Evolutionary conservation across 1,140 invertebrate species (phyloP), one percentile per base, ranked within the genome.

Genomic region (Holotrichia oblita): DNA sequence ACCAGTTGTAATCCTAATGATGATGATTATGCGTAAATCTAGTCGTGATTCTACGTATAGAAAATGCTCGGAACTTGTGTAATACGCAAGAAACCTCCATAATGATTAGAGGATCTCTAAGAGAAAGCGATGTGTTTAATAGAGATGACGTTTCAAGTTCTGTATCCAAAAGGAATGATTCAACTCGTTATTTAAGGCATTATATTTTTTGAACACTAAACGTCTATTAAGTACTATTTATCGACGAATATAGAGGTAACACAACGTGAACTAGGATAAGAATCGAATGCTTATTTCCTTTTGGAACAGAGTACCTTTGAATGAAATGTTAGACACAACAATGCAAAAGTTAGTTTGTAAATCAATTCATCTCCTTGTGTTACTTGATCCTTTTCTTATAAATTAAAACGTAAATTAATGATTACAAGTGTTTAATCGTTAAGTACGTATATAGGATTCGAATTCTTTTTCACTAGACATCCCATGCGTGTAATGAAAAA

Each of bases 401-500:
- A 69, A 24, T 34, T 69, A 69, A 69, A 48, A 48, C 44, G 44
- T 48, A 48, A 48, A 48, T 61, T 61, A 69, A 69, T 69, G 61
- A 27, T 69, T 69, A 69, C 27, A 42, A 55, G 17, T n/a, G 44
- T 41, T 27, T 76, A 76, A 42, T 12, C 42, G 24, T 34, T 76
- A 48, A 76, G 44, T 55, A 76, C 9, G 24, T 48, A 48, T 40
- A 74, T 34, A 24, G 14, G 80, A 82, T 83, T 81, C 77, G 40
- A 80, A 69, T 84, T 83, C 82, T 79, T 79, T 83, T 84, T 84
- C 82, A 84, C 82, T 83, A 84, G 81, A 80, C 79, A 40, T 76
- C 12, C 42, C 69, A 22, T 61, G 76, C 79, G 24, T 61, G 44
- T 83, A 83, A 84, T 77, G 82, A 84, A 83, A 82, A 81, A 81